Percentiles rank a stretch among this genome's conserved stretches.
These are phyloP conservation scores for Polydesmus complanatus DNA, from an alignment of 2,888 invertebrate species.

Conservation along the genomic window DNA sequence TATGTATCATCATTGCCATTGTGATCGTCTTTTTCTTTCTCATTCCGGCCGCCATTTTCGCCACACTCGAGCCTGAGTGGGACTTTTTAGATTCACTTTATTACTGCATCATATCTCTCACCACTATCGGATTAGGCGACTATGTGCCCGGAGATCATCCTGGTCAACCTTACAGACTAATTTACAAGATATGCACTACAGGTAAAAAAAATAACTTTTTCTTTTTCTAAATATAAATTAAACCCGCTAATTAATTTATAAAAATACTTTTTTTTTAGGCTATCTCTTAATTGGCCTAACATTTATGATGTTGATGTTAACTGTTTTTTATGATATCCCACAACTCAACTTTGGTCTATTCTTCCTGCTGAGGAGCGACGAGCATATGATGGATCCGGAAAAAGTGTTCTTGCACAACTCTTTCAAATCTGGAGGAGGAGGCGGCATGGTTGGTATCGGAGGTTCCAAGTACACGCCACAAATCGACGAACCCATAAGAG, in stretches of 20 bases:
- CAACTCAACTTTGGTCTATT: conserved; percentile 68
- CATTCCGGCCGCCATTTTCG: conserved; percentile 60
- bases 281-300: conserved; percentile 67
- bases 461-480: conserved; percentile 37
- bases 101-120: conserved; percentile 79
- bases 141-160: conserved; percentile 73
- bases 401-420: conserved; percentile 50
- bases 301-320: conserved; percentile 67
- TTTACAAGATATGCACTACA: conserved; percentile 70
- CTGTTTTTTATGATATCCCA: conserved; percentile 77
- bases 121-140: conserved; percentile 78
- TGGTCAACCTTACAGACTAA: conserved; percentile 55
- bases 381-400: conserved; percentile 43
- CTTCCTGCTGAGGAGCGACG: conserved; percentile 49
- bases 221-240: conserved; percentile 1
- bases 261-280: conserved; percentile 38
- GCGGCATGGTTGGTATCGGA: conserved; percentile 22
- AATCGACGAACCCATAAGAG: conserved; percentile 36
- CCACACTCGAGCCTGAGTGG: conserved; percentile 63
- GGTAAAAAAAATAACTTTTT: conserved; percentile 36
- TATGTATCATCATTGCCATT: conserved; percentile 43
- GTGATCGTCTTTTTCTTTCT: conserved; percentile 50
- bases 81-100: conserved; percentile 74
- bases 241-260: background rate
- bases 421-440: conserved; percentile 23